phyloP scores from a whole-genome alignment of 23 tunicate species.

The Diplosoma virens region DNA sequence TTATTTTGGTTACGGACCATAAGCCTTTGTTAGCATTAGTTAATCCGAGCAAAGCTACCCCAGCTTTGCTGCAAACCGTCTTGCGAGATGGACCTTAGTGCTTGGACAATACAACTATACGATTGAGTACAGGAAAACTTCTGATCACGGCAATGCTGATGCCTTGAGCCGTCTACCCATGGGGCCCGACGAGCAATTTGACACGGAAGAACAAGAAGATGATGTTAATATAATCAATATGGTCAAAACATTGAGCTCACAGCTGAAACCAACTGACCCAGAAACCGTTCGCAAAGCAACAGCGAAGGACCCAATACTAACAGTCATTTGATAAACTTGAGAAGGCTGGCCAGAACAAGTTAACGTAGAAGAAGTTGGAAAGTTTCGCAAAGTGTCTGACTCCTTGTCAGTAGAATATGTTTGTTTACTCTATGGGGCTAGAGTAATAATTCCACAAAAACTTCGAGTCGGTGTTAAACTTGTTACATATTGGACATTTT shows the following conservation, averaged over 20 bases:
- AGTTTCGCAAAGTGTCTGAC: not conserved
- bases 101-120: slow-evolving; percentile 13
- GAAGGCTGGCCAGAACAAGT: slow-evolving; percentile 32
- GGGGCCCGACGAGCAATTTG: slow-evolving; percentile 4
- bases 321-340: slow-evolving; percentile 23
- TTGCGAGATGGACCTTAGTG: slow-evolving; percentile 23
- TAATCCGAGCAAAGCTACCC: slow-evolving; percentile 20
- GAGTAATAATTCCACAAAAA: not conserved
- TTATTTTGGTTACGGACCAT: slow-evolving; percentile 41
- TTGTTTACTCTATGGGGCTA: slow-evolving; percentile 34
- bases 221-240: not conserved
- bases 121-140: slow-evolving; percentile 10
- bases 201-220: not conserved
- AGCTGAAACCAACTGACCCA: slow-evolving; percentile 2
- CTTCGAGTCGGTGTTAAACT: not conserved
- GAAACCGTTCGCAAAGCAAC: slow-evolving; percentile 5
- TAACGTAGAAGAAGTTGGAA: not conserved
- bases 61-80: slow-evolving; percentile 45
- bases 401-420: not conserved
- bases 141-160: slow-evolving; percentile 27
- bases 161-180: slow-evolving; percentile 25
- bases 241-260: slow-evolving; percentile 14
- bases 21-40: slow-evolving; percentile 35
- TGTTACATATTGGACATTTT: slow-evolving; percentile 33
- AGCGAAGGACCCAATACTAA: slow-evolving; percentile 9